Percentiles rank a stretch among this genome's conserved stretches.
Conservation (phyloP, 2,888 invertebrate genomes). For the Phortica magna region DNA sequence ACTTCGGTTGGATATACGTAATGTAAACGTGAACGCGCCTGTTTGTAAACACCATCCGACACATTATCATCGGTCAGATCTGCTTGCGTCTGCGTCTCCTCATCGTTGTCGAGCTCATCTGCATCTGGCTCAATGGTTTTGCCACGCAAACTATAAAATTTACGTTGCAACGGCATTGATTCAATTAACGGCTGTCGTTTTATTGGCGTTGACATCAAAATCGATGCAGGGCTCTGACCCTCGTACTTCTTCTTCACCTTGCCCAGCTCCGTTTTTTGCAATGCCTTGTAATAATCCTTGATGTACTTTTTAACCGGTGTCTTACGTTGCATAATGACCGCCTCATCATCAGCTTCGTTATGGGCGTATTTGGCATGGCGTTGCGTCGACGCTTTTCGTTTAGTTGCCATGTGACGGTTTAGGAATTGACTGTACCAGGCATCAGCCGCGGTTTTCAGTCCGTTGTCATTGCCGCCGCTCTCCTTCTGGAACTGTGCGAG, state of each 20-base stretch:
- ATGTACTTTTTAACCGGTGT: neutral
- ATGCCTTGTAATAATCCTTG: constrained; percentile 15
- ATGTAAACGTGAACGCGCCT: constrained; percentile 46
- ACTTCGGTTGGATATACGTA: neutral
- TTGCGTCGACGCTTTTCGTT: neutral
- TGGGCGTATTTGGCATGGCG: neutral
- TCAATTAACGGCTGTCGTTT: neutral
- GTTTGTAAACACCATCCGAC: constrained; percentile 57
- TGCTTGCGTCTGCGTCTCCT: neutral
- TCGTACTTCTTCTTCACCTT: constrained; percentile 58
- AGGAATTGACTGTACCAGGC: constrained; percentile 64
- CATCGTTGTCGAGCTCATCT: constrained; percentile 30
- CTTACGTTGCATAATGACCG: neutral
- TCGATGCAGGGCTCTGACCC: constrained; percentile 1
- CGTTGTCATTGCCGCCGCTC: constrained; percentile 42
- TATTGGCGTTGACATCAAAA: neutral
- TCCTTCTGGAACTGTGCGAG: constrained; percentile 54
- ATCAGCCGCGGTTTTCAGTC: constrained; percentile 48
- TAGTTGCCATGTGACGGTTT: neutral
- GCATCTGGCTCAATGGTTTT: constrained; percentile 39
- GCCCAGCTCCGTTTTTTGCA: constrained; percentile 54
- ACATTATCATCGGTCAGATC: constrained; percentile 34
- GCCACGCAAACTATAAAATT: constrained; percentile 42
- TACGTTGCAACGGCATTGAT: constrained; percentile 47
- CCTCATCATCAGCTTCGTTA: no score